Base-by-base conservation (phyloP, 1,140 invertebrate species). In the Chrysoperla carnea region DNA sequence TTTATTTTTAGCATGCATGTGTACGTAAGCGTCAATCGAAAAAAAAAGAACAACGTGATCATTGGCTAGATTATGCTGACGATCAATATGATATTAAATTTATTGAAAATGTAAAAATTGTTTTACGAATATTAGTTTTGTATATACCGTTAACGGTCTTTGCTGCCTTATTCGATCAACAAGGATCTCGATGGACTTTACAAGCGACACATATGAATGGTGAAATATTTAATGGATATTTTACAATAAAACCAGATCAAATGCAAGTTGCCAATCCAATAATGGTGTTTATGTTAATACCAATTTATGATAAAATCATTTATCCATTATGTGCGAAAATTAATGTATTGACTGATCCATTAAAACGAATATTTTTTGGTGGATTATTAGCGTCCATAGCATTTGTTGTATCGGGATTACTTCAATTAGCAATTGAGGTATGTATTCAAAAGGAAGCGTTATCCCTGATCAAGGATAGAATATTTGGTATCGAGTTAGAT, bases 201-300 rank as follows among this genome's bases (percentile, higher is more conserved):
- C 81, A 84, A 64, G 80, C 77, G 12, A 69, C 68, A 6, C 58
- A 70, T 48, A 76, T 83, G 74, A 61, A 78, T 55, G 73, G 76
- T 12, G 52, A 64, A 29, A 44, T 79, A 14, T 55, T 65, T 14
- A 57, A 56, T 0, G 54, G 51, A 1, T 52, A 36, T 2, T 43
- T 42, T 12, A 49, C 58, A 41, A 59, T 79, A 28, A 59, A 75
- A 27, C 75, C 77, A 0, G 78, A 81, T 54, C 78, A 81, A 55
- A 70, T 81, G 62, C 73, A 76, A 63, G 61, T 60, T 6, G 46
- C 80, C 7, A 84, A 83, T 58, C 74, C 78, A 2, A 50, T 77
- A 4, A 59, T 82, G 27, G 77, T 81, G 33, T 49, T 84, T 7
- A 28, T 72, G 4, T 53, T 82, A 13, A 78, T 83, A 45, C 81